Percentiles rank a stretch among this genome's conserved stretches.
These are phyloP conservation scores for Trachelus tabidus DNA, from an alignment of 2,888 invertebrate species.

Conservation along the genomic window DNA sequence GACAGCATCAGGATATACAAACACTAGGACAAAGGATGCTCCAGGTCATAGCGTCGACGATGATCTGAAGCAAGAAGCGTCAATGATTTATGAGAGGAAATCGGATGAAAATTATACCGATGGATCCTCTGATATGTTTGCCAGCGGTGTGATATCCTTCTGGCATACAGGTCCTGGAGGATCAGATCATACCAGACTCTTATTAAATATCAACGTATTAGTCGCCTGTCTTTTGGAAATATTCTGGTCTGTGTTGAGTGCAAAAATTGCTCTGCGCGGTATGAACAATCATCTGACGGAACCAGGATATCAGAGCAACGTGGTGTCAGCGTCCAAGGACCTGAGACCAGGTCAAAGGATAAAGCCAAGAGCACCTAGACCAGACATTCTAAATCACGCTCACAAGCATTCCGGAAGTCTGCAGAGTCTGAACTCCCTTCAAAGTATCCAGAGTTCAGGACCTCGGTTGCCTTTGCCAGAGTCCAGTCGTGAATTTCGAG, in stretches of 20 bases:
- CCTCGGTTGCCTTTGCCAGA: conserved; percentile 48
- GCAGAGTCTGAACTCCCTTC: conserved; percentile 40
- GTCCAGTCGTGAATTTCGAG: conserved; percentile 46
- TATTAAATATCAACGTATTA: conserved; percentile 71
- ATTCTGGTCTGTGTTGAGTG: conserved; percentile 72
- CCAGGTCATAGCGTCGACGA: not conserved
- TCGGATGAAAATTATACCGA: conserved; percentile 20
- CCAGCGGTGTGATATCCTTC: conserved; percentile 7
- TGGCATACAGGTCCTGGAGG: conserved; percentile 25
- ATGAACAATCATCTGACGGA: conserved; percentile 67
- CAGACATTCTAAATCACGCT: conserved; percentile 47
- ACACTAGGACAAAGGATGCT: not conserved
- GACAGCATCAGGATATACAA: not conserved
- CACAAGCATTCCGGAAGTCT: conserved; percentile 41
- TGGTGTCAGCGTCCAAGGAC: conserved; percentile 7
- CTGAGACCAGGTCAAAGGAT: conserved; percentile 12
- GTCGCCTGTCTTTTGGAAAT: conserved; percentile 71
- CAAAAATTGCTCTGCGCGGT: conserved; percentile 72
- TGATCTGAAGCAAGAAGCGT: conserved; percentile 9
- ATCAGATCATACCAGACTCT: conserved; percentile 50
- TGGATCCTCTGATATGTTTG: conserved; percentile 10
- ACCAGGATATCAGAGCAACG: conserved; percentile 24
- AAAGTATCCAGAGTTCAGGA: conserved; percentile 31
- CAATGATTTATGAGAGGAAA: conserved; percentile 16
- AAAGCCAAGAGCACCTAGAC: conserved; percentile 37